A percentile compares a stretch with the other conserved stretches of the same genome.
phyloP scores from a whole-genome alignment of 2,888 invertebrate genomes.

The Hypomecis atomaria region DNA sequence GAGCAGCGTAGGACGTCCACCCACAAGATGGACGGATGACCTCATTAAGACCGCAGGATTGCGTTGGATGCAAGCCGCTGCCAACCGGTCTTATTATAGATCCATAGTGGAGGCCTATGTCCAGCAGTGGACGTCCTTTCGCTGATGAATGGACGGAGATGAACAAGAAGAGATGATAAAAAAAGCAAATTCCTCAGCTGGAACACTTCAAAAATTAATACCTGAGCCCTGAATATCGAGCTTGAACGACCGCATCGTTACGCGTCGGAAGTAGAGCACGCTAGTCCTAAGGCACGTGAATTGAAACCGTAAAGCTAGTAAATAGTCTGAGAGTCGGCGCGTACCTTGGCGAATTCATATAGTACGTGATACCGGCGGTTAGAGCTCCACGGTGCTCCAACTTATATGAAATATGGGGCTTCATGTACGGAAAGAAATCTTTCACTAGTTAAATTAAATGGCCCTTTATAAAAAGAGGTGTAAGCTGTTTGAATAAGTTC shows the following conservation, averaged over 20 bases:
- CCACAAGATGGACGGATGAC: too few relatives aligned
- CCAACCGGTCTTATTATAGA: too few relatives aligned
- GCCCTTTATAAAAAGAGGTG: conserved; percentile 28
- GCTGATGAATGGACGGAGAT: too few relatives aligned
- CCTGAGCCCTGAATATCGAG: conserved; percentile 9
- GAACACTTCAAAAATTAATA: conserved; percentile 18
- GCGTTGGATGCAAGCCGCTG: too few relatives aligned
- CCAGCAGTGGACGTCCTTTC: too few relatives aligned
- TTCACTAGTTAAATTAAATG: conserved; percentile 34
- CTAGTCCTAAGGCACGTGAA: conserved; percentile 47
- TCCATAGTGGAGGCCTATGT: too few relatives aligned
- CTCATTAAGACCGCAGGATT: too few relatives aligned
- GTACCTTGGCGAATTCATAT: conserved; percentile 60
- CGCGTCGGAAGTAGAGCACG: conserved; percentile 20
- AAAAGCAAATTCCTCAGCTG: conserved; percentile 5
- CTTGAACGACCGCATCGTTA: conserved; percentile 15
- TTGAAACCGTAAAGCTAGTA: conserved; percentile 62
- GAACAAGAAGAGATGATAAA: too few relatives aligned
- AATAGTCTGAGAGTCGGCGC: conserved; percentile 51
- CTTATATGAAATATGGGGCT: conserved; percentile 42
- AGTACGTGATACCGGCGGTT: conserved; percentile 60
- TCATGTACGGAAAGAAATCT: conserved; percentile 33
- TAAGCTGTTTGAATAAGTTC: conserved; percentile 20
- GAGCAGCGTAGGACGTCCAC: too few relatives aligned
- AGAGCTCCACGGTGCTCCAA: conserved; percentile 44